Evolutionary conservation across 2,113 vertebrate species (phyloP).

Genomic region (Neoarius graeffei): DNA sequence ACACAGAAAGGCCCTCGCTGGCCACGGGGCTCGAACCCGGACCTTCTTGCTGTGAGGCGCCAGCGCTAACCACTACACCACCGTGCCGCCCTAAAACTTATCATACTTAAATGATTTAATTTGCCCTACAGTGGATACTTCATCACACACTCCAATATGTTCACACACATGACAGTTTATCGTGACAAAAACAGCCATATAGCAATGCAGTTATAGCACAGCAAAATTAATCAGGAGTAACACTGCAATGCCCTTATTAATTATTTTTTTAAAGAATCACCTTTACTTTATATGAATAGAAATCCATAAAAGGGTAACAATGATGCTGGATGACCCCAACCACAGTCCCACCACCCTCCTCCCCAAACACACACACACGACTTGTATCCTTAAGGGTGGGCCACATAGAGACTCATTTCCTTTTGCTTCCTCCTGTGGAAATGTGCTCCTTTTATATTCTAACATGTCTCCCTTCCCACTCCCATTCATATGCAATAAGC

Average conservation of each 20-base stretch:
- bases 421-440: constrained; percentile 41
- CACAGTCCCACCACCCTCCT: not conserved
- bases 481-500: constrained; percentile 52
- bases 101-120: not conserved
- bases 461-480: constrained; percentile 59
- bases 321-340: not conserved
- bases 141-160: not conserved
- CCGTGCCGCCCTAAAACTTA: not conserved
- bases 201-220: too few relatives aligned
- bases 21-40: too few relatives aligned
- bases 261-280: not conserved
- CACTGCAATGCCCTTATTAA: not conserved
- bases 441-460: constrained; percentile 62
- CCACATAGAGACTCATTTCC: constrained; percentile 10
- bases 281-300: not conserved
- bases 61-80: too few relatives aligned
- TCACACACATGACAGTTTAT: not conserved
- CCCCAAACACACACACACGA: not conserved
- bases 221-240: not conserved
- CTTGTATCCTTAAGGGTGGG: constrained; percentile 1
- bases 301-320: not conserved
- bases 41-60: too few relatives aligned
- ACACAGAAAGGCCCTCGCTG: too few relatives aligned
- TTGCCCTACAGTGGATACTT: not conserved
- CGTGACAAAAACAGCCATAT: not conserved